phyloP scores from a whole-genome alignment of 2,113 vertebrate genomes.

The Gavia stellata region DNA sequence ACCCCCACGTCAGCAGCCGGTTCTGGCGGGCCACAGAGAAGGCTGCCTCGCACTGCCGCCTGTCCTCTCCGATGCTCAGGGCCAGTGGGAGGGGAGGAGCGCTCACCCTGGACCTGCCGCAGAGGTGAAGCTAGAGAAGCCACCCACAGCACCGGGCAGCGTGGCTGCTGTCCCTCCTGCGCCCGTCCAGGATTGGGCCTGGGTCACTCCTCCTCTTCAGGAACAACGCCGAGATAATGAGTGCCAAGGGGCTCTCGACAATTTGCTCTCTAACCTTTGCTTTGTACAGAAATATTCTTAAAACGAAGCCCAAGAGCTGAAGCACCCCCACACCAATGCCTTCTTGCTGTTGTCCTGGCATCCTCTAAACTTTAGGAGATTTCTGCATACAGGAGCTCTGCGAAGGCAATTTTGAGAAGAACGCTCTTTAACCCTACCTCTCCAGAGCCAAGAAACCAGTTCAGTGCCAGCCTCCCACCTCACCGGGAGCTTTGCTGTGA shows the following conservation, averaged over 20 bases:
- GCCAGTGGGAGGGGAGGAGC: background rate
- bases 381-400: background rate
- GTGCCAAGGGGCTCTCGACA: background rate
- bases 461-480: background rate
- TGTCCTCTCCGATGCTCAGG: background rate
- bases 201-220: background rate
- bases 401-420: background rate
- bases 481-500: background rate
- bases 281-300: background rate
- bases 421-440: background rate
- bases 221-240: accelerated
- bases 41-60: background rate
- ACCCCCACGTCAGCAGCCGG: background rate
- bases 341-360: background rate
- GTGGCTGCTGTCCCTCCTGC: background rate
- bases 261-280: background rate
- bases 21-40: too few relatives aligned
- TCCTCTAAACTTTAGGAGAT: background rate
- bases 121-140: background rate
- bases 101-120: background rate
- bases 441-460: background rate
- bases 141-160: accelerated
- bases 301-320: background rate
- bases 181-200: background rate
- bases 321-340: too few relatives aligned